Base-by-base conservation (phyloP, 2,888 invertebrate species). In the Neelides folsomi region DNA sequence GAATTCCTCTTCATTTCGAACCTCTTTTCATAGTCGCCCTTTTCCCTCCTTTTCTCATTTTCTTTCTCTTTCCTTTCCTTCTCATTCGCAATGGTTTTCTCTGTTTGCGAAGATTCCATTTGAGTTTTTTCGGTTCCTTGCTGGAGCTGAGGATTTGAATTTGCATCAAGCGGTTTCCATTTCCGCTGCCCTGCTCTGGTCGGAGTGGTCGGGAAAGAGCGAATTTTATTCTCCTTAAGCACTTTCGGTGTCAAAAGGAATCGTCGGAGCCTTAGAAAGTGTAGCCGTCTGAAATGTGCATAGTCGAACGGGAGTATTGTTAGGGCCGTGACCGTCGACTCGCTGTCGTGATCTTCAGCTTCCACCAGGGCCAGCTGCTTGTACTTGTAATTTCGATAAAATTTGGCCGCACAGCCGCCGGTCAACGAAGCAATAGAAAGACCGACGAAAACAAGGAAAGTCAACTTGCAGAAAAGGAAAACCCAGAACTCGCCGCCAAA, bases 221-320 rank as follows among this genome's bases (percentile, higher is more conserved):
- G 60, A 39, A 53, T 53, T 47, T 55, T 58, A 50, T 55, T 49
- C 16, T 57, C 58, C 15, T 38, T 35, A 20, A 38, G 41, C 20
- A 48, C 42, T 36, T 57, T 53, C 1, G 62, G 64, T 44, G 55
- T 50, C 36, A 64, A 55, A 47, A 64, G 55, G 41, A 63, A 63
- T 44, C 60, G 53, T 43, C 62, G 62, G 38, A 64, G 59, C 44
- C 63, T 53, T 19, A 63, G 50, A 27, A 59, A 47, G 36, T 60
- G 57, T 9, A 60, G 50, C 36, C 60, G 51, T 48, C 58, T 56
- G 60, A 61, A 63, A 50, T 63, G 58, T 20, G 56, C 55, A 41
- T 64, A 60, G 57, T 64, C 64, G 48, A 64, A 63, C 10, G 64
- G 62, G 63, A 64, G 63, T 47, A 63, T 47, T 9, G 64, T 64